Conservation (phyloP, 2,113 vertebrate species). For the Leucoraja erinaceus region DNA sequence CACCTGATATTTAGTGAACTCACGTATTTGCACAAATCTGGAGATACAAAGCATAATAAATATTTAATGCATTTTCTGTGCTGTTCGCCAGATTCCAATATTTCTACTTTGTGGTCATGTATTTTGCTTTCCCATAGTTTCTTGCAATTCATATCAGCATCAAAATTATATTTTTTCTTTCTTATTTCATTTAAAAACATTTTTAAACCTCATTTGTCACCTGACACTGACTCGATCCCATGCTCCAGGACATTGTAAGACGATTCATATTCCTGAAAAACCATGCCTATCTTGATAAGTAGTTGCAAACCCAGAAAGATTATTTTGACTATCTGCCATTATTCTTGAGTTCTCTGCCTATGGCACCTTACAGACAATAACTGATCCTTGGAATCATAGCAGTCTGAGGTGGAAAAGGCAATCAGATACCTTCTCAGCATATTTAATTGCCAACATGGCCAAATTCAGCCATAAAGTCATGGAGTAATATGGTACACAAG, state of each 20-base stretch:
- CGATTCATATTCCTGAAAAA: background rate
- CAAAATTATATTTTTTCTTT: background rate
- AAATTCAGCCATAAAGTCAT: background rate
- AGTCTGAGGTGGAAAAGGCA: background rate
- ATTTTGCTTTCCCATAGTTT: background rate
- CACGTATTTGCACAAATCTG: background rate
- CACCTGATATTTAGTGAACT: background rate
- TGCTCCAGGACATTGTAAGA: background rate
- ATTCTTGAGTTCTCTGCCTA: background rate
- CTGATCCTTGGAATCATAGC: background rate
- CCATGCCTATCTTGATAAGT: background rate
- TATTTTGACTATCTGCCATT: background rate
- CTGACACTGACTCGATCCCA: background rate
- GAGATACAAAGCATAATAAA: background rate
- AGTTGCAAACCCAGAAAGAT: background rate
- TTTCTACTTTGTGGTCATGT: background rate
- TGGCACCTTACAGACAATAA: background rate
- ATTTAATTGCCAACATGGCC: background rate
- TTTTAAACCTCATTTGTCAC: background rate
- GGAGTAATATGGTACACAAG: no score
- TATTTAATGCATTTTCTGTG: background rate
- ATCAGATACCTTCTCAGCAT: background rate
- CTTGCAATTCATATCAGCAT: constrained; percentile 6
- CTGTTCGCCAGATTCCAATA: background rate
- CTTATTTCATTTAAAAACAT: constrained; percentile 6